Evolutionary conservation across 92 coral and sea anemone species (phyloP).

Genomic region (Porites evermanni): DNA sequence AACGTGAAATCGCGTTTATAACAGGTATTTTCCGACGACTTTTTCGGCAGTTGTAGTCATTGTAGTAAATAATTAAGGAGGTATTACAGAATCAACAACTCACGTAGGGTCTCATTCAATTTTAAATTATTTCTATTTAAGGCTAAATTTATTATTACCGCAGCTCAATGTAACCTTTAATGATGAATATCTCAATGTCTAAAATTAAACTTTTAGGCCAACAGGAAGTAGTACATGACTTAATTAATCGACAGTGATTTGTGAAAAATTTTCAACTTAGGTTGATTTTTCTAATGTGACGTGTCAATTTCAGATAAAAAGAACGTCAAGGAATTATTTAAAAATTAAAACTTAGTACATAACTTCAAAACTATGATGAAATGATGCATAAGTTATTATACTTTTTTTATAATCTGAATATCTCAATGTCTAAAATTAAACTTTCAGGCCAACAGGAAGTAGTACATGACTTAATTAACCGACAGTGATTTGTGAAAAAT

Average conservation of each 20-base stretch:
- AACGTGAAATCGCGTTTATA: constrained; percentile 20
- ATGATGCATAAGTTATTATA: no score
- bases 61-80: constrained; percentile 14
- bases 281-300: no score
- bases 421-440: background rate
- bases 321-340: no score
- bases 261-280: no score
- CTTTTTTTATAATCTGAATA: no score
- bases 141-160: background rate
- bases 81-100: background rate
- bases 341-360: no score
- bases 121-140: background rate
- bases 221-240: no score
- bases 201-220: background rate
- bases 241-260: no score
- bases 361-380: no score
- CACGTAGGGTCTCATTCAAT: background rate
- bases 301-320: no score
- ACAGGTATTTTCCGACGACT: constrained; percentile 31
- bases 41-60: background rate
- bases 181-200: background rate
- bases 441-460: background rate
- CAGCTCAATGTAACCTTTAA: background rate
- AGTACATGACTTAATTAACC: no score
- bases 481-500: no score